phyloP scores from a whole-genome alignment of 2,888 invertebrate species.

The Ichneumoninae sp. region DNA sequence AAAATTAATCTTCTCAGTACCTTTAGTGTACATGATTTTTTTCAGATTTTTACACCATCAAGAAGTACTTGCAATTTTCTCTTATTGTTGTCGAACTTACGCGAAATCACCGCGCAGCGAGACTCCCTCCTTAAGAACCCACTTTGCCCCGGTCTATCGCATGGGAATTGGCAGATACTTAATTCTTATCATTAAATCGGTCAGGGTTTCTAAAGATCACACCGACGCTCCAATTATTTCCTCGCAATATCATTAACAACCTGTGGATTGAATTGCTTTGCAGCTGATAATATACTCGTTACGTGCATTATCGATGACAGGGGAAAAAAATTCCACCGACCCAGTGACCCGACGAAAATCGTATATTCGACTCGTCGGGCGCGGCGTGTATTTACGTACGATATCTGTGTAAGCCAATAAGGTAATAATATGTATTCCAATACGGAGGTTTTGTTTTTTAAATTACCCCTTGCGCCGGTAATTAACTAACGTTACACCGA shows the following conservation, averaged over 20 bases:
- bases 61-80: too few relatives aligned
- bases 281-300: conserved; percentile 9
- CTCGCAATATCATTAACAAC: not conserved
- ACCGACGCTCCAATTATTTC: not conserved
- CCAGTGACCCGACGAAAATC: conserved; percentile 28
- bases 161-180: not conserved
- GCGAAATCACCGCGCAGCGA: too few relatives aligned
- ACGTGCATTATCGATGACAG: not conserved
- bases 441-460: conserved; percentile 26
- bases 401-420: not conserved
- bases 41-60: too few relatives aligned
- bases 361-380: not conserved
- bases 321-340: conserved; percentile 10
- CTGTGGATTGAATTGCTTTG: not conserved
- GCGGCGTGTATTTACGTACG: not conserved
- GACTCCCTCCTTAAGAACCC: not conserved
- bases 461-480: not conserved
- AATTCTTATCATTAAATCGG: not conserved
- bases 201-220: not conserved
- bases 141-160: not conserved
- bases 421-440: conserved; percentile 14
- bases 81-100: too few relatives aligned
- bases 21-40: too few relatives aligned
- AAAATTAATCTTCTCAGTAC: too few relatives aligned
- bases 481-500: conserved; percentile 43